A percentile compares a stretch with the other conserved stretches of the same genome.
phyloP scores from a whole-genome alignment of 2,797 vertebrate species.

The Acipenser ruthenus region DNA sequence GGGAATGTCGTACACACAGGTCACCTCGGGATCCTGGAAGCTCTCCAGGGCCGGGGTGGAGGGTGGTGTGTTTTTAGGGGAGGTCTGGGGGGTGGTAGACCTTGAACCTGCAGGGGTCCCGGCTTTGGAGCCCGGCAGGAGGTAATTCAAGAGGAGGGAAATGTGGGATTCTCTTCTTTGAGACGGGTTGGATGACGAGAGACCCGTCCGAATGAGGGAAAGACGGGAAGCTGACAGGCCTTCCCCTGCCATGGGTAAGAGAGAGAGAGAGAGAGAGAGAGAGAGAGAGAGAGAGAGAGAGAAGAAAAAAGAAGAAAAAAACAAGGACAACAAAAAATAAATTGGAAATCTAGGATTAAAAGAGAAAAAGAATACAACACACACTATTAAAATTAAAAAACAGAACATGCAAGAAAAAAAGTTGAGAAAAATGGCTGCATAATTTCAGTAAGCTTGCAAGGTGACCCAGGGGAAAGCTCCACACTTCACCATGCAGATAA shows the following conservation, averaged over 20 bases:
- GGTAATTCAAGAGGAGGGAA: constrained; percentile 81
- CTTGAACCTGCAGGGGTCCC: constrained; percentile 66
- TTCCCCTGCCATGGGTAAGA: constrained; percentile 86
- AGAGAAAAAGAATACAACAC: neutral
- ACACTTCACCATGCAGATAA: too few relatives aligned
- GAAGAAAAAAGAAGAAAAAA: constrained; percentile 1
- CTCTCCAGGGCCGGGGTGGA: constrained; percentile 35
- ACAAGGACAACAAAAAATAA: neutral
- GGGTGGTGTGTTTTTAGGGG: constrained; percentile 77
- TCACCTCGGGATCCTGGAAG: constrained; percentile 37
- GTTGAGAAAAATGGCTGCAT: neutral
- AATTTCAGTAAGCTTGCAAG: too few relatives aligned
- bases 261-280: constrained; percentile 50
- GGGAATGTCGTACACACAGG: constrained; percentile 57
- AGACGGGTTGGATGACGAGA: constrained; percentile 76
- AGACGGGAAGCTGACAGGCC: constrained; percentile 89
- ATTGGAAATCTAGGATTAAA: neutral
- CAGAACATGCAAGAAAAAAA: too few relatives aligned
- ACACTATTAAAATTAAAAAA: neutral
- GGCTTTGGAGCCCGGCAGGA: constrained; percentile 79
- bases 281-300: constrained; percentile 55
- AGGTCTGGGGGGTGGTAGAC: constrained; percentile 42
- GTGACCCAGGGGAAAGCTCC: too few relatives aligned
- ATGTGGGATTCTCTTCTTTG: constrained; percentile 81
- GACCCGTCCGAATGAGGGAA: constrained; percentile 82